phyloP scores from a whole-genome alignment of 2,113 vertebrate genomes.

The Zapornia atra region DNA sequence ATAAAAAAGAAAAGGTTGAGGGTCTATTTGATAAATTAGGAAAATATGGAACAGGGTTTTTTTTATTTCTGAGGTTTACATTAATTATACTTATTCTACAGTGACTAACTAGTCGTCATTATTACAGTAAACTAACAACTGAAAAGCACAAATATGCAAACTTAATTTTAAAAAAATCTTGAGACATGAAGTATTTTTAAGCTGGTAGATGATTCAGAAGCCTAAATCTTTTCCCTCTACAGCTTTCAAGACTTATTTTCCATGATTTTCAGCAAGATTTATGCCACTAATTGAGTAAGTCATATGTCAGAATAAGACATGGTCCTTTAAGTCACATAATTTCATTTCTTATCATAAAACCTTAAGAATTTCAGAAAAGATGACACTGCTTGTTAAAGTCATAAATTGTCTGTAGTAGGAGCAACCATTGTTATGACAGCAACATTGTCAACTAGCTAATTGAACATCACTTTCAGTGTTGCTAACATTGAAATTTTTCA shows the following conservation, averaged over 20 bases:
- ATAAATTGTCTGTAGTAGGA: background rate
- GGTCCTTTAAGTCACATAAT: background rate
- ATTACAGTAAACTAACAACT: background rate
- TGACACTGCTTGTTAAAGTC: background rate
- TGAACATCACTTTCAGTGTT: background rate
- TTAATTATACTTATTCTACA: background rate
- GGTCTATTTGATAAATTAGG: background rate
- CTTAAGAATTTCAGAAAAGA: background rate
- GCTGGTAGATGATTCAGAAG: background rate
- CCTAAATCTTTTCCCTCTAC: background rate
- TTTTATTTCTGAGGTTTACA: background rate
- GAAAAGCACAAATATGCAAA: background rate
- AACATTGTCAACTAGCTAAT: background rate
- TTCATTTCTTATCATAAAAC: background rate
- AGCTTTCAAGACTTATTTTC: background rate
- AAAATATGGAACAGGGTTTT: background rate
- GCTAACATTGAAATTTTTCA: background rate
- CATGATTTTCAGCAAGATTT: background rate
- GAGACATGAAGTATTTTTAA: background rate
- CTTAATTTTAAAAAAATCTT: background rate
- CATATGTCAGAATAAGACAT: background rate
- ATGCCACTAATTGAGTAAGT: background rate
- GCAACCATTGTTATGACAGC: background rate
- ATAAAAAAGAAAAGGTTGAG: rapidly evolving
- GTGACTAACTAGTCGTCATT: background rate